Evolutionary conservation across 2,113 vertebrate genomes (phyloP).

Genomic region (Boulengeromyrus knoepffleri): DNA sequence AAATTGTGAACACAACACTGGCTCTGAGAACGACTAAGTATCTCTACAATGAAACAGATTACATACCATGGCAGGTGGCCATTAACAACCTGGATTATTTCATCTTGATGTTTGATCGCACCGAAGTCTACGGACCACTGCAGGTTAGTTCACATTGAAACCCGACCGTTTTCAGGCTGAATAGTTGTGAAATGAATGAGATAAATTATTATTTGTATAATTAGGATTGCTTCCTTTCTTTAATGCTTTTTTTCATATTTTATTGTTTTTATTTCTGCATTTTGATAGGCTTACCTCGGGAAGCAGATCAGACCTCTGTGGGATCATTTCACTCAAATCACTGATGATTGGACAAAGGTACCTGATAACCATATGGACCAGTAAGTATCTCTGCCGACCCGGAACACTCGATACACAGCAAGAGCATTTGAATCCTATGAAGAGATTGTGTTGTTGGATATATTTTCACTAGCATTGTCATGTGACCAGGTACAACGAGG

Average conservation of each 20-base stretch:
- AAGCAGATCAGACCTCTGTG: conserved; percentile 66
- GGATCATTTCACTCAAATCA: conserved; percentile 36
- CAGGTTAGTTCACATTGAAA: conserved; percentile 53
- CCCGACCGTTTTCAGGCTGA: background rate
- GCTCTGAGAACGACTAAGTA: conserved; percentile 73
- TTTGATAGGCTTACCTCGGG: conserved; percentile 60
- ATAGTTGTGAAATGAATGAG: background rate
- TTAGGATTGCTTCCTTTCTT: background rate
- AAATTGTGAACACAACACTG: conserved; percentile 43
- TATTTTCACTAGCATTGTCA: background rate
- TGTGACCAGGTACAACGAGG: conserved; percentile 71
- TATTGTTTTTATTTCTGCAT: background rate
- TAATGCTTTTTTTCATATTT: background rate
- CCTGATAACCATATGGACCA: conserved; percentile 58
- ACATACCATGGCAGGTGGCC: conserved; percentile 78
- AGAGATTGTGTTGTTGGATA: background rate
- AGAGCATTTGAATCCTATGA: background rate
- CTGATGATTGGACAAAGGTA: background rate
- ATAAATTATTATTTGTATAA: background rate
- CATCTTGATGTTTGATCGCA: conserved; percentile 76
- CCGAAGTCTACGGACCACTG: conserved; percentile 72
- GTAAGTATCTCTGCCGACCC: conserved; percentile 54
- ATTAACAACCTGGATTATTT: conserved; percentile 70
- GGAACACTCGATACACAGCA: background rate
- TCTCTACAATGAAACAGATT: conserved; percentile 56